Evolutionary conservation across 1,140 invertebrate genomes (phyloP), one percentile per base, ranked within the genome.

Genomic region (Drosophila mojavensis): DNA sequence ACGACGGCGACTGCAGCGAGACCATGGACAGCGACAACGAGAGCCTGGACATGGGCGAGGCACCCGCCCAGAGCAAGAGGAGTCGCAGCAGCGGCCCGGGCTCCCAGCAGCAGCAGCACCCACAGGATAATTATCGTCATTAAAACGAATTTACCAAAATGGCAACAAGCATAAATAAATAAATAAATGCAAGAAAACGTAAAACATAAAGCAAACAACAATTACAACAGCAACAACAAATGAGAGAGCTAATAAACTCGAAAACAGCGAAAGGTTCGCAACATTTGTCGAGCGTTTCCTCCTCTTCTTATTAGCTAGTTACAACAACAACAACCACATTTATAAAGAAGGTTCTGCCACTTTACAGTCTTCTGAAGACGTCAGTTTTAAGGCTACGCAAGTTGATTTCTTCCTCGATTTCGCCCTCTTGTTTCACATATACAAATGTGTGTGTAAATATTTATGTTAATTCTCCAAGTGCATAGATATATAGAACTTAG

Each of bases 1-100:
- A 94, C 95, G 95, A 96, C 74, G 94, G 95, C 64, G 95, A 95
- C 51, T 95, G 95, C 91, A 96, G 95, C 85, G 95, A 95, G 88
- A 93, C 94, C 73, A 91, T 92, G 75, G 92, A 92, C 58, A 92
- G 92, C 79, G 92, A 92, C 78, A 91, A 92, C 58, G 92, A 92
- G 68, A 92, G 92, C 56, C 77, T 92, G 53, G 92, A 92, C 75
- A 91, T 92, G 81, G 91, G 90, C 10, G 92, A 92, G 36, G 78
- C 84, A 59, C 90, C 90, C 4, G 78, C 79, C 47, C 81, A 90
- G 47, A 76, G 88, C 51, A 92, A 92, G 74, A 78, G 92, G 60
- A 91, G 82, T 88, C 82, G 82, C 76, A 83, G 76, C 79, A 78
- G 75, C 75, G 83, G 79, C 73, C 63, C 74, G 6, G 11, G 10